phyloP scores from a whole-genome alignment of 2,113 vertebrate species.

The Callithrix jacchus region DNA sequence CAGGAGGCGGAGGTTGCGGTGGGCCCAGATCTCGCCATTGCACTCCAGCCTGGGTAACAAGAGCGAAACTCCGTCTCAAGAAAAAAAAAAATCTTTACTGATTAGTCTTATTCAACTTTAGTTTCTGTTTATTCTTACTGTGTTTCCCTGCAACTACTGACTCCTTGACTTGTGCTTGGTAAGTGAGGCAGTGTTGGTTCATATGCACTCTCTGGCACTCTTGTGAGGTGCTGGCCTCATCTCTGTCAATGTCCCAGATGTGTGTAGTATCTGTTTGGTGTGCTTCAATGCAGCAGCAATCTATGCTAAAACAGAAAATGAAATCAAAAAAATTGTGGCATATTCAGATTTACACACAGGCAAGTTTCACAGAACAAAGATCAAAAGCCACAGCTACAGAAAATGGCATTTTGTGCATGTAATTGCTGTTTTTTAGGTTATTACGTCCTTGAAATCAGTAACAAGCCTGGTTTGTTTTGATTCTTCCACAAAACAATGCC shows the following conservation, averaged over 20 bases:
- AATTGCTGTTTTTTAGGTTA: conserved; percentile 6
- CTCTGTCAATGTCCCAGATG: background rate
- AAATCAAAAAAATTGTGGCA: no score
- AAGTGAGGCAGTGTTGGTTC: background rate
- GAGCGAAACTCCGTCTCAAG: background rate
- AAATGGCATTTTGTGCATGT: background rate
- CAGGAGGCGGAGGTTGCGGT: no score
- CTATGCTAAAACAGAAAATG: no score
- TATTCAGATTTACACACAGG: background rate
- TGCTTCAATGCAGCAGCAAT: background rate
- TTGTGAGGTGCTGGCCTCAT: background rate
- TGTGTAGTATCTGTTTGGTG: background rate
- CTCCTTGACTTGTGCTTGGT: background rate
- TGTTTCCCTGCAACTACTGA: background rate
- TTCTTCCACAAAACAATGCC: background rate
- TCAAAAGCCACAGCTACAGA: background rate
- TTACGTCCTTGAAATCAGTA: background rate
- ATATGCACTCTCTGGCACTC: background rate
- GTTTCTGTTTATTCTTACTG: conserved; percentile 13
- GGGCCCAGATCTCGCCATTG: no score
- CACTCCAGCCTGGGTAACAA: background rate
- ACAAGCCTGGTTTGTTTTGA: background rate
- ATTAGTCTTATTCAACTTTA: background rate
- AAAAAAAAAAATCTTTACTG: background rate
- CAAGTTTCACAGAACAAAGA: background rate